phyloP scores from a whole-genome alignment of 2,888 invertebrate species.

The Sisyra terminalis region DNA sequence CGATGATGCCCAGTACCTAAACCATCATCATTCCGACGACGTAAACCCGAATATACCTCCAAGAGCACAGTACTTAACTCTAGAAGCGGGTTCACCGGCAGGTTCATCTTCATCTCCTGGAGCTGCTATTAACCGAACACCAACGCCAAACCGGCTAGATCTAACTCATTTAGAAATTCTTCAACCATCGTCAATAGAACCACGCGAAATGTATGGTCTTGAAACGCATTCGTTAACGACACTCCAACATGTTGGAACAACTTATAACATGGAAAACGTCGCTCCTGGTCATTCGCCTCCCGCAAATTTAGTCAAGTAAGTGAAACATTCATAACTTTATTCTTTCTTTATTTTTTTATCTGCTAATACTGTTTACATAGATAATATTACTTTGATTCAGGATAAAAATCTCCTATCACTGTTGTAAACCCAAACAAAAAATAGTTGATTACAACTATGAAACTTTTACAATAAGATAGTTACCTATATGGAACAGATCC shows the following conservation, averaged over 20 bases:
- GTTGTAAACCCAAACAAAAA: too few relatives aligned
- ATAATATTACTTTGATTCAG: too few relatives aligned
- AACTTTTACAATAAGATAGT: too few relatives aligned
- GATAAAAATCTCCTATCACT: too few relatives aligned
- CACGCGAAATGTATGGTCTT: slow-evolving; percentile 7
- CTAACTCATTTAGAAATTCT: slow-evolving; percentile 8
- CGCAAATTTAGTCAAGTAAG: slow-evolving; percentile 7
- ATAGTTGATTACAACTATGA: too few relatives aligned
- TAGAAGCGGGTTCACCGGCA: neutral
- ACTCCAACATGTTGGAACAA: slow-evolving; percentile 4
- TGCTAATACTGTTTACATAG: too few relatives aligned
- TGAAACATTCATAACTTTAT: neutral
- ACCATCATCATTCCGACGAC: neutral
- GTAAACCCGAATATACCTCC: neutral
- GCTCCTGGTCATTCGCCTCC: slow-evolving; percentile 6
- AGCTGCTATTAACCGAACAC: neutral
- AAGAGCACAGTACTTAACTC: neutral
- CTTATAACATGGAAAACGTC: neutral
- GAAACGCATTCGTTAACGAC: slow-evolving; percentile 1
- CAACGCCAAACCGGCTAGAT: neutral
- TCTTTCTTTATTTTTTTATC: neutral
- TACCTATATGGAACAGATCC: too few relatives aligned
- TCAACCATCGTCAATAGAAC: slow-evolving; percentile 1
- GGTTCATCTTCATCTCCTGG: neutral
- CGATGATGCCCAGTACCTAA: too few relatives aligned